Base-by-base conservation (phyloP, 2,888 invertebrate species). In the Caenorhabditis virilis region DNA sequence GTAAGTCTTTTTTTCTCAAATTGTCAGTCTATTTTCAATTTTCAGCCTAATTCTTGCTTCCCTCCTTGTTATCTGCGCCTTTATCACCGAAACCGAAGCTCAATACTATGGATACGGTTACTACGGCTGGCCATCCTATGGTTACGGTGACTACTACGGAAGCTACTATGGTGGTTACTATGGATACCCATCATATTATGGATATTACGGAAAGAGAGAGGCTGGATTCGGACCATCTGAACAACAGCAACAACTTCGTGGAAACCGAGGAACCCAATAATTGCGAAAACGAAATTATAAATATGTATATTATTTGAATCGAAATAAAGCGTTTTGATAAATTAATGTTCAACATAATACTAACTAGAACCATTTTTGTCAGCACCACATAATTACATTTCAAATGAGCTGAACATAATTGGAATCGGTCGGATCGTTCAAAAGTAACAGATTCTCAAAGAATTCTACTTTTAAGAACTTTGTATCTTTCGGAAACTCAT, bases 121-220 rank as follows among this genome's bases (percentile, higher is more conserved):
- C 38, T 49, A 38, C 26, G 35, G 38, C n/a, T 62, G 52, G 25
- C 63, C 63, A 52, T 47, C 60, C 18, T 53, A 38, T 47, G 53
- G 42, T 20, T 59, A 53, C 18, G 41, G 35, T 30, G 13, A 30
- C 13, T 30, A 30, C 15, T 38, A 39, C 41, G 58, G 58, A 38
- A 45, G 43, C 33, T 55, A 58, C 47, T 63, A 60, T 39, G 59
- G 56, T 42, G n/a, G n/a, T n/a, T n/a, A n/a, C n/a, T 60, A 60
- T 49, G 59, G 60, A 56, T 63, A 62, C 52, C 49, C 47, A 47
- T 56, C 53, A 45, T 63, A 54, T 52, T 64, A 64, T 33, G 64
- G 58, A 38, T 63, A 62, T 47, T 62, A 63, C 35, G 63, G 63
- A 52, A 63, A 63, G 57, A 48, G 63, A 45, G 57, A 53, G 33